Conservation (phyloP, 2,888 invertebrate species). For the Embidobia sp. region DNA sequence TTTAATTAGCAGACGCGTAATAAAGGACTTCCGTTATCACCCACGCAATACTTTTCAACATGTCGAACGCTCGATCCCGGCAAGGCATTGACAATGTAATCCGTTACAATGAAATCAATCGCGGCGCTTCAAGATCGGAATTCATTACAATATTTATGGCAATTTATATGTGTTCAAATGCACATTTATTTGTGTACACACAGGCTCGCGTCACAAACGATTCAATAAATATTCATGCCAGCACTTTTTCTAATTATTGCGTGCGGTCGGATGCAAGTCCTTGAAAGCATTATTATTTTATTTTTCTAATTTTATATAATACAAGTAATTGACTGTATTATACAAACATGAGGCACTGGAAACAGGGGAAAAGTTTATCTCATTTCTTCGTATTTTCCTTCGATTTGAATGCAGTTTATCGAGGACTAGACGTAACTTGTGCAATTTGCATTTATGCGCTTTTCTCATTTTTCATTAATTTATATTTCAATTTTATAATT, state of each 20-base stretch:
- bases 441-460: no score
- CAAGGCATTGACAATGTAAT: slow-evolving; percentile 31
- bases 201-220: background rate
- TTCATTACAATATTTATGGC: slow-evolving; percentile 38
- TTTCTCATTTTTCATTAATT: no score
- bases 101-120: slow-evolving; percentile 38
- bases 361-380: background rate
- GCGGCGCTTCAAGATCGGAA: slow-evolving; percentile 29
- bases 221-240: slow-evolving; percentile 43
- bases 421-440: no score
- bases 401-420: no score
- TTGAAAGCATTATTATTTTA: slow-evolving; percentile 22
- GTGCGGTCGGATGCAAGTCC: slow-evolving; percentile 12
- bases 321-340: slow-evolving; percentile 9
- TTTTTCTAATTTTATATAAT: slow-evolving; percentile 27
- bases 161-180: slow-evolving; percentile 27
- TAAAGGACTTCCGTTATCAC: slow-evolving; percentile 29
- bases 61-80: slow-evolving; percentile 5
- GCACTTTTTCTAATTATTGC: slow-evolving; percentile 26
- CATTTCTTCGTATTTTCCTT: no score
- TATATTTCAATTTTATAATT: no score
- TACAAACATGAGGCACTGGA: background rate
- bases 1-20: slow-evolving; percentile 14
- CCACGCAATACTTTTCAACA: slow-evolving; percentile 22
- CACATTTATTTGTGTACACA: slow-evolving; percentile 19